A percentile compares a stretch with the other conserved stretches of the same genome.
Evolutionary conservation across 2,797 vertebrate genomes (phyloP).

Genomic region (Enteromius fasciolatus): DNA sequence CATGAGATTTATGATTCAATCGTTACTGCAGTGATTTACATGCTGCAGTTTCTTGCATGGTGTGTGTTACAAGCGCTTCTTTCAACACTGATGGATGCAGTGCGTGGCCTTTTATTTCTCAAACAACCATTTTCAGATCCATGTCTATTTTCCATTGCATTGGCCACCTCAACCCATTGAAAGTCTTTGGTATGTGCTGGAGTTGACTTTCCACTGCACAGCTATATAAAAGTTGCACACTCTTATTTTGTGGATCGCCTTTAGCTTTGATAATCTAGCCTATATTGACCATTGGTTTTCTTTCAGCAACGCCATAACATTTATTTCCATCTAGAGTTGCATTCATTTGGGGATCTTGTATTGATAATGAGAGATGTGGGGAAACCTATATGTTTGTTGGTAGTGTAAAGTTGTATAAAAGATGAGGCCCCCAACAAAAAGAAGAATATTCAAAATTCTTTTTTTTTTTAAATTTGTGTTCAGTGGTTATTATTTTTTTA

Average conservation of each 20-base stretch:
- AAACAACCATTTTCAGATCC: neutral
- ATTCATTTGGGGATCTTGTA: neutral
- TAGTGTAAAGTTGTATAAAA: too few relatives aligned
- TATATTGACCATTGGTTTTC: neutral
- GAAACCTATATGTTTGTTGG: too few relatives aligned
- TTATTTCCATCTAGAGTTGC: neutral
- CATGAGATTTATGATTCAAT: neutral
- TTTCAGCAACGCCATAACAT: neutral
- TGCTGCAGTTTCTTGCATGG: neutral
- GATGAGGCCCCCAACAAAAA: too few relatives aligned
- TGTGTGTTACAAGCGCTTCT: neutral
- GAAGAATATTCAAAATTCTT: too few relatives aligned
- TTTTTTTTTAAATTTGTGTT: too few relatives aligned
- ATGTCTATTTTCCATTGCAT: neutral
- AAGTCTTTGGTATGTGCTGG: neutral
- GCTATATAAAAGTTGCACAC: neutral
- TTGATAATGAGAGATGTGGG: too few relatives aligned
- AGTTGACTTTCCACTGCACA: neutral
- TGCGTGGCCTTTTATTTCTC: neutral
- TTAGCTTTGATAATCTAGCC: neutral
- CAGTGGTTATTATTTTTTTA: too few relatives aligned
- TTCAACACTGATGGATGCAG: neutral
- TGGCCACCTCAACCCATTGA: neutral
- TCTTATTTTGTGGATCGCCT: neutral
- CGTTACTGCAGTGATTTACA: neutral